Conservation (phyloP, 2,797 vertebrate genomes). For the Catostomus latipinnis region DNA sequence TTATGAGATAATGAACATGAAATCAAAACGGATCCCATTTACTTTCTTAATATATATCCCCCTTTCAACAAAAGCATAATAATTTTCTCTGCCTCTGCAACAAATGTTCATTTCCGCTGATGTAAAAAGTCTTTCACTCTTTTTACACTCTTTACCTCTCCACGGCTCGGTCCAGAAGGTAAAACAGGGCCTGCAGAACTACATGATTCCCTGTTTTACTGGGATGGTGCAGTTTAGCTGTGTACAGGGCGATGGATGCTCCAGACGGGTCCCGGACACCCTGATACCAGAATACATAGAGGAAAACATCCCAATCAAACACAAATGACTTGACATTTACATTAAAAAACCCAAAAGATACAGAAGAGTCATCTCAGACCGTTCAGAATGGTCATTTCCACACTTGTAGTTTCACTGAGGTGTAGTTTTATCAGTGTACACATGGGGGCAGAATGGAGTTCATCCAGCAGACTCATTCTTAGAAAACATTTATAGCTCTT, state of each 20-base stretch:
- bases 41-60: too few species aligned
- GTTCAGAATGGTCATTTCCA: too few species aligned
- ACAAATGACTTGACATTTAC: too few species aligned
- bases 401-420: not conserved
- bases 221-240: constrained; percentile 95
- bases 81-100: too few species aligned
- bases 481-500: not conserved
- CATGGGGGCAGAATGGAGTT: constrained; percentile 46
- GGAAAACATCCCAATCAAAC: not conserved
- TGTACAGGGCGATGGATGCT: constrained; percentile 96
- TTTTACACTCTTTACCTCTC: constrained; percentile 82
- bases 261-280: constrained; percentile 91
- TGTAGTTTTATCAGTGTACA: constrained; percentile 45
- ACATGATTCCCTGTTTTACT: constrained; percentile 94
- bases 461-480: not conserved
- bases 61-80: too few species aligned
- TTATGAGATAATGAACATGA: not conserved
- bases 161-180: constrained; percentile 92
- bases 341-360: too few species aligned
- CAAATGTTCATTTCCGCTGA: too few species aligned
- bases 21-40: not conserved
- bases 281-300: constrained; percentile 66
- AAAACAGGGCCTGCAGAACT: constrained; percentile 97
- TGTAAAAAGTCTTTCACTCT: too few species aligned
- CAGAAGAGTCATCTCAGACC: too few species aligned